phyloP scores from a whole-genome alignment of 2,888 invertebrate species.

The Elysia crispata region DNA sequence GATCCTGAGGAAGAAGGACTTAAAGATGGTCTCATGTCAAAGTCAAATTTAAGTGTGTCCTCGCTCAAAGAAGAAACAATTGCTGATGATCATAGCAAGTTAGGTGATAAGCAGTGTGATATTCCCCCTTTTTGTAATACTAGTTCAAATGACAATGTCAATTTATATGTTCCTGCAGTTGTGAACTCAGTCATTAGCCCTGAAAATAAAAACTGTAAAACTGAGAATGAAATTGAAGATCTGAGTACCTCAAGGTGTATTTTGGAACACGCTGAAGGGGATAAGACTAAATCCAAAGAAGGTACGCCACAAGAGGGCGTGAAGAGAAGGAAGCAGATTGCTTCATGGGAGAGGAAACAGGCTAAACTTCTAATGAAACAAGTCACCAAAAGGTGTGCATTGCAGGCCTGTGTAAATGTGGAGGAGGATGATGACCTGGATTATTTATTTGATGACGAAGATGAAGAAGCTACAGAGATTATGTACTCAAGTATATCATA shows the following conservation, averaged over 20 bases:
- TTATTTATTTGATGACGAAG: constrained; percentile 68
- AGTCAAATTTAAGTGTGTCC: too few relatives aligned
- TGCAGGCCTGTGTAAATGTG: too few relatives aligned
- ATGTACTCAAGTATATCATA: too few relatives aligned
- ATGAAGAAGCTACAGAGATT: constrained; percentile 45
- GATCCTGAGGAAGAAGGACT: too few relatives aligned
- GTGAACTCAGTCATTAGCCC: background rate
- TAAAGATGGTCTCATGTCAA: too few relatives aligned
- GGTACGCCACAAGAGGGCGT: constrained; percentile 44
- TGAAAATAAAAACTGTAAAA: constrained; percentile 23
- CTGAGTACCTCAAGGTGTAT: background rate
- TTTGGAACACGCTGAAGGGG: background rate
- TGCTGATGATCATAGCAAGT: too few relatives aligned
- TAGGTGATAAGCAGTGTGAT: too few relatives aligned
- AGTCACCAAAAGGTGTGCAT: constrained; percentile 43
- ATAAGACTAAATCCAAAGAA: background rate
- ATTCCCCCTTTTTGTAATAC: too few relatives aligned
- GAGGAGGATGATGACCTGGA: constrained; percentile 67
- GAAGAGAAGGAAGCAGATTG: too few relatives aligned
- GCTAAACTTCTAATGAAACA: constrained; percentile 53
- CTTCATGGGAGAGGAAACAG: constrained; percentile 57
- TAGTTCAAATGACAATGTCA: too few relatives aligned
- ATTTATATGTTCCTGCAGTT: too few relatives aligned
- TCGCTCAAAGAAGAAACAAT: too few relatives aligned
- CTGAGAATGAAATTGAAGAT: background rate